These are phyloP conservation scores for Natrix natrix DNA, from an alignment of 2,797 vertebrate species.

Conservation along the genomic window DNA sequence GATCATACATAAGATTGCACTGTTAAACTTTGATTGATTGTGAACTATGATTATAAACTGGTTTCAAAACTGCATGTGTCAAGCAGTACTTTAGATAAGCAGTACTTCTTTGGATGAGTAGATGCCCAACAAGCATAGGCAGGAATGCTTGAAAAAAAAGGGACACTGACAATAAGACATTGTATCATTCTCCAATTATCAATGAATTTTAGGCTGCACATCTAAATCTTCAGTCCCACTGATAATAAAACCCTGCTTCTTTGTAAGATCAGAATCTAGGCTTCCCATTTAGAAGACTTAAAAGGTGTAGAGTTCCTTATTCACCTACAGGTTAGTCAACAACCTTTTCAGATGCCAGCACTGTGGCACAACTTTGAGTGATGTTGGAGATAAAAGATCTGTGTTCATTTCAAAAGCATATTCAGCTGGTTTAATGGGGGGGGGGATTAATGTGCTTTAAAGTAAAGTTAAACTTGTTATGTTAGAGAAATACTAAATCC, in stretches of 20 bases:
- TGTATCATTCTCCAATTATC: background rate
- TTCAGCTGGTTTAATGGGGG: background rate
- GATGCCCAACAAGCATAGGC: background rate
- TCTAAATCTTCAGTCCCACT: background rate
- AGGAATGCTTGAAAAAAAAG: background rate
- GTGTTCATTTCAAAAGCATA: background rate
- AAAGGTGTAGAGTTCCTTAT: background rate
- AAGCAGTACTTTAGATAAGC: background rate
- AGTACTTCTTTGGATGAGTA: background rate
- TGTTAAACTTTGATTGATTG: background rate
- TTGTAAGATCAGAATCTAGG: background rate
- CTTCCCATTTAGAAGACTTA: background rate
- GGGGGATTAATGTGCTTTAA: background rate
- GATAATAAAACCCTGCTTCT: background rate
- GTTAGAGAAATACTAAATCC: background rate
- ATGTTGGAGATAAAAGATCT: background rate
- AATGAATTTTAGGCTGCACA: background rate
- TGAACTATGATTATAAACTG: too few relatives aligned
- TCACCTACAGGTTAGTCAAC: background rate
- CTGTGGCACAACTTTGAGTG: background rate
- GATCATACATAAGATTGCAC: background rate
- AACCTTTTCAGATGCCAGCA: background rate
- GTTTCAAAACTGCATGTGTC: background rate
- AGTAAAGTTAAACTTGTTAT: background rate
- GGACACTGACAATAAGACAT: background rate